These are phyloP conservation scores for Diarsia brunnea DNA, from an alignment of 2,888 invertebrate species.

Conservation along the genomic window DNA sequence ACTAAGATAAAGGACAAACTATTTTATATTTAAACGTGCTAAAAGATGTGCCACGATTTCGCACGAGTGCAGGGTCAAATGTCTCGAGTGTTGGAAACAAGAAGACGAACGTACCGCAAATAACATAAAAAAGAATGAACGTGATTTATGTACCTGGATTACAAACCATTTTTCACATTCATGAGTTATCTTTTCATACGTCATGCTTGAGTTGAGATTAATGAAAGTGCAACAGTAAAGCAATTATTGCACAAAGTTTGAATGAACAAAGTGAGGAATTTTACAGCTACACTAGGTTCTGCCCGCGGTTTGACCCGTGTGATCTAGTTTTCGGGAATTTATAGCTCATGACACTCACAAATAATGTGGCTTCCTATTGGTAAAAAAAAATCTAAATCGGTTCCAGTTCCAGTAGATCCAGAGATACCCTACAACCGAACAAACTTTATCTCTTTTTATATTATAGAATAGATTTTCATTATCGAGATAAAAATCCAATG, in stretches of 20 bases:
- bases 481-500: slow-evolving; percentile 15
- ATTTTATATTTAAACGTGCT: slow-evolving; percentile 40
- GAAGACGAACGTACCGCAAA: slow-evolving; percentile 18
- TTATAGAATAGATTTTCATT: not conserved
- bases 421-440: too few species aligned
- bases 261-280: slow-evolving; percentile 32
- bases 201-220: slow-evolving; percentile 54
- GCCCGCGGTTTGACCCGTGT: too few species aligned
- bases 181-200: slow-evolving; percentile 51
- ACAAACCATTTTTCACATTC: slow-evolving; percentile 44
- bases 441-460: too few species aligned
- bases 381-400: too few species aligned
- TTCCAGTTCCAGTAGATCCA: too few species aligned
- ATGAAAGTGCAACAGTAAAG: slow-evolving; percentile 58
- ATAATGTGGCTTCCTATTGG: too few species aligned
- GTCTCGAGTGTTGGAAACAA: slow-evolving; percentile 15
- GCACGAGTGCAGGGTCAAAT: slow-evolving; percentile 50
- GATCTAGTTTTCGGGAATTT: too few species aligned
- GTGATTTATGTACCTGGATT: slow-evolving; percentile 41
- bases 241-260: slow-evolving; percentile 54
- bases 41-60: slow-evolving; percentile 45
- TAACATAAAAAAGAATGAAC: slow-evolving; percentile 31
- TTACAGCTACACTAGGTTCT: not conserved
- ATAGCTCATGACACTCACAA: too few species aligned
- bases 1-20: slow-evolving; percentile 43